phyloP scores from a whole-genome alignment of 2,888 invertebrate species.

The Polia nebulosa region DNA sequence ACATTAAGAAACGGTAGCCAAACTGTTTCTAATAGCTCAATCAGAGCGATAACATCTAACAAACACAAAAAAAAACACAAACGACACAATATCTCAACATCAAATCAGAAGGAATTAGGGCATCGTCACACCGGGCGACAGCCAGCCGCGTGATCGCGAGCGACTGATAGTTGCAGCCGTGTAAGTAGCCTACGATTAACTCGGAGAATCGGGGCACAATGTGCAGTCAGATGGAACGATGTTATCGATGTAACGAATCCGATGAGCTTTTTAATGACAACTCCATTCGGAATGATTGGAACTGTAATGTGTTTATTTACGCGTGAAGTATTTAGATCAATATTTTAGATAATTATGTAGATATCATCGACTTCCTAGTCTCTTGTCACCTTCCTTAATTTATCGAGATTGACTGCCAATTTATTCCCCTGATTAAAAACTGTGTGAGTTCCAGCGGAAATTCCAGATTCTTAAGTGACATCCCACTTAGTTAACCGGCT shows the following conservation, averaged over 20 bases:
- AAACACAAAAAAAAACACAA: constrained; percentile 17
- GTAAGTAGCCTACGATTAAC: constrained; percentile 60
- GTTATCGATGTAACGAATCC: constrained; percentile 58
- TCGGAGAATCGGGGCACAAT: constrained; percentile 50
- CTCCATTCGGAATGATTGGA: constrained; percentile 27
- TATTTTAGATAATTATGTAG: constrained; percentile 38
- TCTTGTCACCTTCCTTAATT: constrained; percentile 31
- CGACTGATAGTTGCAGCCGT: constrained; percentile 58
- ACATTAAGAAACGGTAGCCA: constrained; percentile 33
- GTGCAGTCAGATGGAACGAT: constrained; percentile 62
- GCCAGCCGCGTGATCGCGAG: constrained; percentile 38
- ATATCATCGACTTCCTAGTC: constrained; percentile 25
- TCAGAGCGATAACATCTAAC: constrained; percentile 47
- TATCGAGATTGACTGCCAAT: constrained; percentile 17
- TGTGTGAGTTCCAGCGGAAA: not conserved
- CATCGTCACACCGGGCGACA: constrained; percentile 55
- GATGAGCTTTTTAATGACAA: constrained; percentile 59
- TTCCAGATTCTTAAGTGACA: not conserved
- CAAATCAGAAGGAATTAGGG: constrained; percentile 51
- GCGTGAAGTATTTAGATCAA: constrained; percentile 54
- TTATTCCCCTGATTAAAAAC: constrained; percentile 24
- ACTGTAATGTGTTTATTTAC: constrained; percentile 51
- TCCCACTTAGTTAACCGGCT: not conserved
- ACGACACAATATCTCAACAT: constrained; percentile 27
- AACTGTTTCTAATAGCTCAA: constrained; percentile 38